phyloP scores from a whole-genome alignment of 2,888 invertebrate genomes.

The Spisula solida region DNA sequence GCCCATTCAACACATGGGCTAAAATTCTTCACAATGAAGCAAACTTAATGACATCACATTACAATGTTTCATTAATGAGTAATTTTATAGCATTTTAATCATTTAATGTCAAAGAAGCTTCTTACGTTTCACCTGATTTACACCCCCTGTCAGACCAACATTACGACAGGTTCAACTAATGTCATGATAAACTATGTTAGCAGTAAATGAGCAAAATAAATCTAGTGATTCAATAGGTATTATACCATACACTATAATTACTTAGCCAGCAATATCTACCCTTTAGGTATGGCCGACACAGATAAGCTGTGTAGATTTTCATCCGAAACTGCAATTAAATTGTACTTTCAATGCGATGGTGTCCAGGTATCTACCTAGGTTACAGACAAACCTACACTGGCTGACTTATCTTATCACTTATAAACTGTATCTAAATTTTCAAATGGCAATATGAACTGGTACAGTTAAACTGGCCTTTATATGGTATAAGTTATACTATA shows the following conservation, averaged over 20 bases:
- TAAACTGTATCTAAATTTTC: not conserved
- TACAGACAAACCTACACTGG: not conserved
- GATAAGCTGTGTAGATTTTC: conserved; percentile 5
- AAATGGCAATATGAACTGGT: too few species aligned
- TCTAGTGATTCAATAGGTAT: conserved; percentile 3
- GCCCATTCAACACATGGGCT: too few species aligned
- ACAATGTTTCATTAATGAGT: not conserved
- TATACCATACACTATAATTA: conserved; percentile 7
- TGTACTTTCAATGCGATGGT: not conserved
- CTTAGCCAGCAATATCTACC: not conserved
- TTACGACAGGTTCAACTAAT: conserved; percentile 13
- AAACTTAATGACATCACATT: not conserved
- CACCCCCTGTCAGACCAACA: not conserved
- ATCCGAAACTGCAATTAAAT: not conserved
- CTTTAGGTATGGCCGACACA: not conserved
- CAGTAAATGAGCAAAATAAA: conserved; percentile 7
- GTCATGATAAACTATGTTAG: not conserved
- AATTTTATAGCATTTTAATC: not conserved
- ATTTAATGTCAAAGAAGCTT: not conserved
- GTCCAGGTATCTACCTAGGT: not conserved
- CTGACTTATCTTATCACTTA: not conserved
- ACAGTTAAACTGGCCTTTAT: too few species aligned
- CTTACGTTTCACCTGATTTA: not conserved
- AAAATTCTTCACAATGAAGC: too few species aligned
- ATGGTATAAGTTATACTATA: too few species aligned